A percentile compares a stretch with the other conserved stretches of the same genome.
phyloP scores from a whole-genome alignment of 2,888 invertebrate genomes.

The Lomographa bimaculata region DNA sequence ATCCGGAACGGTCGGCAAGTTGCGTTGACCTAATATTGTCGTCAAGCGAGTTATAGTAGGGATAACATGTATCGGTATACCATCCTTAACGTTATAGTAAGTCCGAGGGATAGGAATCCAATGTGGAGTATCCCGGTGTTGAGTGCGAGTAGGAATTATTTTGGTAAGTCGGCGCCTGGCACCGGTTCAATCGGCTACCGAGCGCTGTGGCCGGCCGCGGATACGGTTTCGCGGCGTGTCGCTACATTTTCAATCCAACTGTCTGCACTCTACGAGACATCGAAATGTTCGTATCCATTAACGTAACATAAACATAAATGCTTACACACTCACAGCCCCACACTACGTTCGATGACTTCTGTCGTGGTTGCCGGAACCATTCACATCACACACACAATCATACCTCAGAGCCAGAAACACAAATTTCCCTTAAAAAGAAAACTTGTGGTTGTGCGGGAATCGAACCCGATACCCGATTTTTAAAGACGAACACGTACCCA shows the following conservation, averaged over 20 bases:
- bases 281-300: no score
- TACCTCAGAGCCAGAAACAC: no score
- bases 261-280: slow-evolving; percentile 42
- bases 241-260: slow-evolving; percentile 53
- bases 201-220: slow-evolving; percentile 26
- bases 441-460: no score
- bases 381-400: no score
- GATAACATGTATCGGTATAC: slow-evolving; percentile 9
- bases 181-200: slow-evolving; percentile 63
- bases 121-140: slow-evolving; percentile 49
- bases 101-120: slow-evolving; percentile 39
- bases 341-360: no score
- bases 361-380: no score
- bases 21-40: neutral
- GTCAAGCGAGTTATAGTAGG: slow-evolving; percentile 6
- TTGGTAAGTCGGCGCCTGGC: slow-evolving; percentile 71
- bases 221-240: slow-evolving; percentile 51
- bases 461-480: no score
- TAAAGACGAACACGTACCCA: no score
- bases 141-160: slow-evolving; percentile 71
- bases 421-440: no score
- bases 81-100: slow-evolving; percentile 26
- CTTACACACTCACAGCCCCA: no score
- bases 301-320: no score
- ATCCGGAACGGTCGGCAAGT: no score